Evolutionary conservation across 2,797 vertebrate species (phyloP).

Genomic region (Myotis findleyi): DNA sequence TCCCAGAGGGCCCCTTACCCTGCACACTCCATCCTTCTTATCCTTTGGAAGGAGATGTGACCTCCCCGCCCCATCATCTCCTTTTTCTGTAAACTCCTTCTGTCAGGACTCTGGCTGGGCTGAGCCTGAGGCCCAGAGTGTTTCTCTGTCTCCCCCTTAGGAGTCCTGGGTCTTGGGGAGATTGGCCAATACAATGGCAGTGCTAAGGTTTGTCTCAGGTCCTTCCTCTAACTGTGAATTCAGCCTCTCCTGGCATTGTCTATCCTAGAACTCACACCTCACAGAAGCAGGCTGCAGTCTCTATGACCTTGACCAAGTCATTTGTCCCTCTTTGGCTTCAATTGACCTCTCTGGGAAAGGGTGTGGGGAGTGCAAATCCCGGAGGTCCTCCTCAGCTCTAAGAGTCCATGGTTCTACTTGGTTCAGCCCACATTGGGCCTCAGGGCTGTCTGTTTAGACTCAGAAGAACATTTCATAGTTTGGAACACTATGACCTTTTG

Average conservation of each 20-base stretch:
- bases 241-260: background rate
- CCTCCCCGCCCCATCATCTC: background rate
- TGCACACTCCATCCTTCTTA: background rate
- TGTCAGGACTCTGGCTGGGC: background rate
- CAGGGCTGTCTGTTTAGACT: background rate
- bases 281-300: background rate
- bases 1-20: background rate
- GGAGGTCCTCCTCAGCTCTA: background rate
- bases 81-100: background rate
- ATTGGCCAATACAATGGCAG: background rate
- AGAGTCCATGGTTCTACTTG: background rate
- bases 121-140: background rate
- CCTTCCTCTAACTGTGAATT: background rate
- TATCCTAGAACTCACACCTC: background rate
- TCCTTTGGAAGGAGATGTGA: background rate
- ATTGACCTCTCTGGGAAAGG: background rate
- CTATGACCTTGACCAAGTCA: background rate
- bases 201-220: background rate
- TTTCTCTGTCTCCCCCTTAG: background rate
- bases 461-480: background rate
- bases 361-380: fast-evolving
- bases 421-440: background rate
- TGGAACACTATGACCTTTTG: background rate
- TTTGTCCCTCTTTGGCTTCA: background rate
- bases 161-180: background rate